Conservation (phyloP, 2,888 invertebrate genomes). For the Meiosimyza platycephala region DNA sequence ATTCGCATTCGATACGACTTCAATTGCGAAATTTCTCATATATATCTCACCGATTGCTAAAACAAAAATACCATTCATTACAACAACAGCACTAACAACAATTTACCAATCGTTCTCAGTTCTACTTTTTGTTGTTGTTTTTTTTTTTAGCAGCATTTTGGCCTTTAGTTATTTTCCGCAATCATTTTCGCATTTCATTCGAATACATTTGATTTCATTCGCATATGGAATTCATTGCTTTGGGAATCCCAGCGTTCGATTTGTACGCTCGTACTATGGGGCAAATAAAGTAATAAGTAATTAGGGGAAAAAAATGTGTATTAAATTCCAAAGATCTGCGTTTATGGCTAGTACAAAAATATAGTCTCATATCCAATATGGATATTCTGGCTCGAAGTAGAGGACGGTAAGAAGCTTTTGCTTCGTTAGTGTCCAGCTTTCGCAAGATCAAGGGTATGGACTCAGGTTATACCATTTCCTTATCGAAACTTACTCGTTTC, state of each 20-base stretch:
- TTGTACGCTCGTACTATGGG: constrained; percentile 14
- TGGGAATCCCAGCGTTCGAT: constrained; percentile 15
- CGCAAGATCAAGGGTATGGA: too few relatives aligned
- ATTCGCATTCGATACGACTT: constrained; percentile 26
- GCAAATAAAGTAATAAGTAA: not conserved
- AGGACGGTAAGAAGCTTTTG: too few relatives aligned
- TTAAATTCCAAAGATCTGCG: too few relatives aligned
- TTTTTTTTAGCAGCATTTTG: not conserved
- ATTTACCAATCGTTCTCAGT: constrained; percentile 59
- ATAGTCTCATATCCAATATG: too few relatives aligned
- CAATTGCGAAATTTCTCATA: constrained; percentile 28
- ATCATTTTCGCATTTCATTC: constrained; percentile 12
- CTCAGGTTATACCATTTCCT: too few relatives aligned
- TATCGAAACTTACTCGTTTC: too few relatives aligned
- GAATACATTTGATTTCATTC: constrained; percentile 39
- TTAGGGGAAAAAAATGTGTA: not conserved
- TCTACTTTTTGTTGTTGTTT: constrained; percentile 38
- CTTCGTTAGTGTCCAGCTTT: too few relatives aligned
- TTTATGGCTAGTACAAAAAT: too few relatives aligned
- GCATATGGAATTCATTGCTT: constrained; percentile 13
- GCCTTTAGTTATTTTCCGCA: constrained; percentile 24
- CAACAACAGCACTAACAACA: constrained; percentile 26
- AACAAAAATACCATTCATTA: constrained; percentile 19
- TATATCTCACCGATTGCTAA: constrained; percentile 18
- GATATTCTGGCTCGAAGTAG: too few relatives aligned